These are phyloP conservation scores for Acleris holmiana DNA, from an alignment of 2,888 invertebrate genomes.

Conservation along the genomic window DNA sequence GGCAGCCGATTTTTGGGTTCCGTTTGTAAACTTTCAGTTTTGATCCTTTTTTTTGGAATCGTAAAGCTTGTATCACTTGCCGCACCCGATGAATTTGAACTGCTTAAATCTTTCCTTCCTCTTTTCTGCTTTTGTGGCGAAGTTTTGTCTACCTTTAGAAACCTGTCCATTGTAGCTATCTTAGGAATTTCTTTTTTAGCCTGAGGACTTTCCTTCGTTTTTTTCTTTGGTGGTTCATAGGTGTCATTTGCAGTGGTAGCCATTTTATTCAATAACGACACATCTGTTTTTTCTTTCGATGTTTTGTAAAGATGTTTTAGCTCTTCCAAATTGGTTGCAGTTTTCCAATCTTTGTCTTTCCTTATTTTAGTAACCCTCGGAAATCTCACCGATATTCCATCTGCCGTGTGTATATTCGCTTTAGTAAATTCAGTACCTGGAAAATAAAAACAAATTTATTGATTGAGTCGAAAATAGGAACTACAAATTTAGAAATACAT, in stretches of 20 bases:
- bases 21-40: constrained; percentile 43
- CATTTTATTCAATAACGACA: constrained; percentile 80
- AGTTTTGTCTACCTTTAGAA: constrained; percentile 40
- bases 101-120: constrained; percentile 37
- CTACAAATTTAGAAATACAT: too few species aligned
- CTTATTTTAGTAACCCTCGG: constrained; percentile 94
- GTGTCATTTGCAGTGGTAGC: constrained; percentile 58
- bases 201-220: constrained; percentile 57
- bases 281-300: constrained; percentile 87
- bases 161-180: constrained; percentile 44
- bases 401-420: constrained; percentile 94
- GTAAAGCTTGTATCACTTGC: constrained; percentile 33
- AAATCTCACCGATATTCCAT: constrained; percentile 96
- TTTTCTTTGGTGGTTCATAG: constrained; percentile 56
- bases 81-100: constrained; percentile 39
- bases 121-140: constrained; percentile 16
- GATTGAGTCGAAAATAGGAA: too few species aligned
- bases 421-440: constrained; percentile 90
- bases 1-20: constrained; percentile 67
- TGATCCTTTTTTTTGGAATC: constrained; percentile 33
- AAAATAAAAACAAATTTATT: neutral
- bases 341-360: constrained; percentile 92
- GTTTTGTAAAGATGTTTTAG: constrained; percentile 87
- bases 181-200: constrained; percentile 53
- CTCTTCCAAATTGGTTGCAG: constrained; percentile 92